Evolutionary conservation across 1,140 invertebrate species (phyloP).

Genomic region (Physella acuta): DNA sequence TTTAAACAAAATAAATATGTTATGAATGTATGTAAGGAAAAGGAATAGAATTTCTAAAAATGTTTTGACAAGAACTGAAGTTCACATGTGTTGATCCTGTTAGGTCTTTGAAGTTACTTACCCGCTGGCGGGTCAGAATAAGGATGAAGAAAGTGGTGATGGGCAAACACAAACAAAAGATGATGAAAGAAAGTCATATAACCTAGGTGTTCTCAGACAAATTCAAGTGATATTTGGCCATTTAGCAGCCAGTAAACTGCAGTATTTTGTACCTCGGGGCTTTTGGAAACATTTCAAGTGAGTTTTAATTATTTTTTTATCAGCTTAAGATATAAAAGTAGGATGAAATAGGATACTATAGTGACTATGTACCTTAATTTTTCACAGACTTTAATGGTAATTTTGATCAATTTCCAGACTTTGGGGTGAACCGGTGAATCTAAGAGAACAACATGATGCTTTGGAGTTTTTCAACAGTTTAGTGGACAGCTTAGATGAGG

Average conservation of each 20-base stretch:
- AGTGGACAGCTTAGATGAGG: slow-evolving; percentile 95
- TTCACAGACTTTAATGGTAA: background rate
- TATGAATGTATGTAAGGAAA: no score
- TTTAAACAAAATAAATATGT: no score
- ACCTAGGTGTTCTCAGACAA: slow-evolving; percentile 93
- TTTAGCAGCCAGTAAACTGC: slow-evolving; percentile 90
- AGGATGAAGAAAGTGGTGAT: slow-evolving; percentile 47
- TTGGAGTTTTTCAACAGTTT: slow-evolving; percentile 99
- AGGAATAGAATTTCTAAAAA: no score
- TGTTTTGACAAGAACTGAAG: no score
- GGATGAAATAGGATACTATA: no score
- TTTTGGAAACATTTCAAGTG: slow-evolving; percentile 98
- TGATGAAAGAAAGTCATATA: slow-evolving; percentile 78
- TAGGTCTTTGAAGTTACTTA: no score
- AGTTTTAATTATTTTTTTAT: no score
- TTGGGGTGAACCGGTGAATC: slow-evolving; percentile 93
- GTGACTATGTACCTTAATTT: background rate
- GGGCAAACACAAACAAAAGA: slow-evolving; percentile 47
- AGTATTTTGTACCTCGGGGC: slow-evolving; percentile 94
- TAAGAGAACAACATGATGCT: slow-evolving; percentile 97
- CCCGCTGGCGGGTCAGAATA: slow-evolving; percentile 37
- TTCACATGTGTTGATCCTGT: no score
- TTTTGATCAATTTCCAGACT: slow-evolving; percentile 60
- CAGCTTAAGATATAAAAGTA: no score
- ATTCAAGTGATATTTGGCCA: slow-evolving; percentile 98